phyloP scores from a whole-genome alignment of 1,140 invertebrate genomes.

The Leptinotarsa texana region DNA sequence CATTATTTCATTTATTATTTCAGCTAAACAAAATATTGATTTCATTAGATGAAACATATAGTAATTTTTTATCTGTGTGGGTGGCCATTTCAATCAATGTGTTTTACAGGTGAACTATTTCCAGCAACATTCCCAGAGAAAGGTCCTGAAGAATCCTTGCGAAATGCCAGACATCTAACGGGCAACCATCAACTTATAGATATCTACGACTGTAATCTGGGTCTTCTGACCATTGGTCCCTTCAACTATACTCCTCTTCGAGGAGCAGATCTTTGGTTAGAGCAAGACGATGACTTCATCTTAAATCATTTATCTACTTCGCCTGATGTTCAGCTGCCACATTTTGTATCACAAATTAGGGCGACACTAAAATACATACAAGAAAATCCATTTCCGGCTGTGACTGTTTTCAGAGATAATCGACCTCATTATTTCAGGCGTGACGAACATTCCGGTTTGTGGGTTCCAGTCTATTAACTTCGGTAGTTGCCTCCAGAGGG shows the following conservation, averaged over 20 bases:
- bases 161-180: constrained; percentile 80
- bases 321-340: constrained; percentile 86
- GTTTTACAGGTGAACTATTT: constrained; percentile 79
- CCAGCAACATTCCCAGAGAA: constrained; percentile 91
- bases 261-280: constrained; percentile 87
- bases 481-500: not conserved
- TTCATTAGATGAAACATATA: too few species aligned
- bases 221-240: constrained; percentile 86
- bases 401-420: constrained; percentile 92
- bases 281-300: constrained; percentile 90
- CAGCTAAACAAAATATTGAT: too few species aligned
- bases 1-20: too few species aligned
- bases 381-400: constrained; percentile 91
- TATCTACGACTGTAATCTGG: constrained; percentile 84
- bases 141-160: constrained; percentile 84
- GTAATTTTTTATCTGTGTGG: too few species aligned
- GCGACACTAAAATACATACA: constrained; percentile 89
- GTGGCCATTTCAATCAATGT: not conserved
- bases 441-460: constrained; percentile 81
- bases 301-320: constrained; percentile 90
- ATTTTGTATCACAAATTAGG: constrained; percentile 82
- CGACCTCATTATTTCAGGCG: constrained; percentile 87
- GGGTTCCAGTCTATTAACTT: constrained; percentile 65
- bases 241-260: constrained; percentile 91
- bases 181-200: constrained; percentile 86